phyloP scores from a whole-genome alignment of 2,888 invertebrate species.

The Cotesia congregata region DNA sequence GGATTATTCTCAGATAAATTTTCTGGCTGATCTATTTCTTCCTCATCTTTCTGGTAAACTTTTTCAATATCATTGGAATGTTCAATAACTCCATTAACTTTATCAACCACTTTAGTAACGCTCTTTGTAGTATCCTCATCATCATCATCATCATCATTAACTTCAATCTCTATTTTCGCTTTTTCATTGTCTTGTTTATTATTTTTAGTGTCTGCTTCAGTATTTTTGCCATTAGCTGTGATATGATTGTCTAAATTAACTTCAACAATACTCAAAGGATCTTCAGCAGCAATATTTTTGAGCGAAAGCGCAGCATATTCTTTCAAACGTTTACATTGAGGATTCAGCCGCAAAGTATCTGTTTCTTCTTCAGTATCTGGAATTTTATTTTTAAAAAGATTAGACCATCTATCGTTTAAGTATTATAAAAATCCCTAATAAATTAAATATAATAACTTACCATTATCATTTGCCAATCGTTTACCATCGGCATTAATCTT shows the following conservation, averaged over 20 bases:
- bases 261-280: neutral
- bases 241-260: neutral
- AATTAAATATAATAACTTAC: neutral
- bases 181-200: neutral
- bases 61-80: slow-evolving; percentile 39
- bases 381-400: neutral
- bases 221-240: slow-evolving; percentile 30
- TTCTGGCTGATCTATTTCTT: slow-evolving; percentile 37
- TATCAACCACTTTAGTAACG: slow-evolving; percentile 43
- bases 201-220: neutral
- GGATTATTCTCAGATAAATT: slow-evolving; percentile 46
- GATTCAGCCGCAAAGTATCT: neutral
- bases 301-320: neutral
- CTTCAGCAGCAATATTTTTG: neutral
- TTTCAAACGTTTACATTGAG: neutral
- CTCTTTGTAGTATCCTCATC: neutral
- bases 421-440: neutral
- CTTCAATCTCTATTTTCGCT: neutral
- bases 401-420: neutral
- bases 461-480: neutral
- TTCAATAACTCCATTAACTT: slow-evolving; percentile 54
- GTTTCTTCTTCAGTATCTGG: neutral
- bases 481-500: slow-evolving; percentile 9
- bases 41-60: slow-evolving; percentile 32
- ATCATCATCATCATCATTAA: slow-evolving; percentile 26